Conservation (phyloP, 2,888 invertebrate species). For the Dasypolia templi region DNA sequence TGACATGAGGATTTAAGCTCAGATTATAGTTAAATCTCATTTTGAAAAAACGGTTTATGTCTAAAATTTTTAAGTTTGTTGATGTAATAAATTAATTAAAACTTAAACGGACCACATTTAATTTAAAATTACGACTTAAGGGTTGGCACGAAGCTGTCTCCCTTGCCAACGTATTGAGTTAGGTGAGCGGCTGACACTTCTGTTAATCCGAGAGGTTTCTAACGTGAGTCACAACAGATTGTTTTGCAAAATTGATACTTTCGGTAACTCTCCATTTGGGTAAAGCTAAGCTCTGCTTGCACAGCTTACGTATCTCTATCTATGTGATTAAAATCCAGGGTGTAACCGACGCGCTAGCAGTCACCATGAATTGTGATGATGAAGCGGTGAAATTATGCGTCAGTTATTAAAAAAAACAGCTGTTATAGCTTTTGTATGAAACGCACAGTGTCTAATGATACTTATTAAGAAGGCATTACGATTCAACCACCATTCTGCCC, state of each 20-base stretch:
- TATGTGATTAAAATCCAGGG: neutral
- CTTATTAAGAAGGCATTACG: neutral
- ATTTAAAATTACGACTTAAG: neutral
- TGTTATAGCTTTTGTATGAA: neutral
- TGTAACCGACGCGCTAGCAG: neutral
- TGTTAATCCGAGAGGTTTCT: conserved; percentile 23
- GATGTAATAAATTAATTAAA: neutral
- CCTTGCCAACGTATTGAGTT: conserved; percentile 11
- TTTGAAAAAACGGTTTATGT: neutral
- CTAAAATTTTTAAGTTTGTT: neutral
- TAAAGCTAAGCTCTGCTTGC: neutral
- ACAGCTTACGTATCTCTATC: neutral
- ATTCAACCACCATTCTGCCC: neutral
- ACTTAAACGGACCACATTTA: neutral
- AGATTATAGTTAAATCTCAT: neutral
- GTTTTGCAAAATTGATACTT: conserved; percentile 15
- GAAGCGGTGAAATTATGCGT: too few species aligned
- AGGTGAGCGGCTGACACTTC: conserved; percentile 19
- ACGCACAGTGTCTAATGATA: neutral
- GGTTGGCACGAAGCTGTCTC: conserved; percentile 9
- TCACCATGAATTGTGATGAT: neutral
- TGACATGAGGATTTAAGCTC: neutral
- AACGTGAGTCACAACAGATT: neutral
- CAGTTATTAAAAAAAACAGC: too few species aligned
- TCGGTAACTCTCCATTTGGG: conserved; percentile 6